Base-by-base conservation (phyloP, 2,113 vertebrate species). In the Rousettus leschenaultii region DNA sequence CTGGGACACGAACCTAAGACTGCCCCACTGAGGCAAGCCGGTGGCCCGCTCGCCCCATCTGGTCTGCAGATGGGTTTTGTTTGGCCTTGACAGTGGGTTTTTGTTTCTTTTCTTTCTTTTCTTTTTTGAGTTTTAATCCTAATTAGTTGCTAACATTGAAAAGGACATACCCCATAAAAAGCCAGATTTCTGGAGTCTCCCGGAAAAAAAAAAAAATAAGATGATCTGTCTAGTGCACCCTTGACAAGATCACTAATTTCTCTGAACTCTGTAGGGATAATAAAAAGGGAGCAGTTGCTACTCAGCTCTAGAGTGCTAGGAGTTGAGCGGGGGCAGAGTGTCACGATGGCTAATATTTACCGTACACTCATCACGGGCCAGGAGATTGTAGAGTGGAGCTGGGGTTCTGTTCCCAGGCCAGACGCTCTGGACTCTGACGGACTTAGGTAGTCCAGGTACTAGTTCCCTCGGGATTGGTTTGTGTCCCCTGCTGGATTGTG, bases 61-160 rank as follows among this genome's bases (percentile, higher is more conserved):
- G 94, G 48, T 51, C 89, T 53, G 43, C 79, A 96, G 63, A 91
- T 95, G 92, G 79, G 14, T n/a, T 89, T 61, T 75, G 18, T 73
- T 88, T 94, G 45, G 66, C 35, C 48, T 68, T 19, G 45, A 38
- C n/a, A 43, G 70, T 57, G 65, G 33, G 11, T 94, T 78, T 85
- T 43, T 66, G 26, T 75, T 70, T 35, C 10, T 57, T 61, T 75
- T 74, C 68, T 91, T 57, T 24, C n/a, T 45, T 45, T 45, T 43
- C 57, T 61, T 59, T 66, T 80, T 87, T 57, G 21, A n/a, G 35
- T 75, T 95, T 78, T n/a, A 74, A 71, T 93, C 15, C 51, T 70
- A 65, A 96, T 95, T 90, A 89, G 63, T 86, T 83, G 57, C 68
- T 95, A 75, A 65, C 88, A 82, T 92, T 78, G 13, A 79, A 91